Evolutionary conservation across 2,113 vertebrate species (phyloP).

Genomic region (Illadopsis cleaveri): DNA sequence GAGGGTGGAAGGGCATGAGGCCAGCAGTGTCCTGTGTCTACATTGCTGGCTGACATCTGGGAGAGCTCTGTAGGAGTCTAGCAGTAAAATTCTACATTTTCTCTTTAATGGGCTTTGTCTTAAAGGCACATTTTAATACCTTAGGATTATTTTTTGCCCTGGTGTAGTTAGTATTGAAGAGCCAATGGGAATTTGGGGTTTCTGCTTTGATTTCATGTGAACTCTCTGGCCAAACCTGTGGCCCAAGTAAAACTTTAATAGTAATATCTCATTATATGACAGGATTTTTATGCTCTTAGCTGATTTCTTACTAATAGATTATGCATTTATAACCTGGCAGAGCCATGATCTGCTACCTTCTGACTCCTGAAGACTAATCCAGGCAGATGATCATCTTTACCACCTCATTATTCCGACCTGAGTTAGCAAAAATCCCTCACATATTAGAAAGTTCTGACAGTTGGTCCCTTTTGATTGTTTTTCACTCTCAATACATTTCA

Average conservation of each 20-base stretch:
- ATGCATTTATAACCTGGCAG: not conserved
- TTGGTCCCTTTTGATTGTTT: not conserved
- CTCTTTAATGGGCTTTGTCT: not conserved
- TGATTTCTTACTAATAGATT: not conserved
- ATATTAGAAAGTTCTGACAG: not conserved
- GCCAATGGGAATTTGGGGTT: not conserved
- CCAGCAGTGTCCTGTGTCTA: not conserved
- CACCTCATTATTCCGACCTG: not conserved
- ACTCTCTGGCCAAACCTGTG: not conserved
- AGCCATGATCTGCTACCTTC: not conserved
- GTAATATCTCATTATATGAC: not conserved
- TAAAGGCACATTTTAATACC: not conserved
- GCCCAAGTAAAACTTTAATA: not conserved
- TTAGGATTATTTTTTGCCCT: not conserved
- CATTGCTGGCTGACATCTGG: not conserved
- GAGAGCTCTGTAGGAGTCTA: not conserved
- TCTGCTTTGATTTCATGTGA: not conserved
- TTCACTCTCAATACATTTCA: not conserved
- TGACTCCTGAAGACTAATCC: not conserved
- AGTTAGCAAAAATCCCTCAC: not conserved
- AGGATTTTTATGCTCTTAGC: not conserved
- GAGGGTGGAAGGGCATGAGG: not conserved
- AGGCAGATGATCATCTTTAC: not conserved
- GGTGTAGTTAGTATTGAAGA: not conserved
- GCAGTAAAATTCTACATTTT: not conserved